phyloP scores from a whole-genome alignment of 1,140 invertebrate genomes.

The Dermatophagoides farinae region DNA sequence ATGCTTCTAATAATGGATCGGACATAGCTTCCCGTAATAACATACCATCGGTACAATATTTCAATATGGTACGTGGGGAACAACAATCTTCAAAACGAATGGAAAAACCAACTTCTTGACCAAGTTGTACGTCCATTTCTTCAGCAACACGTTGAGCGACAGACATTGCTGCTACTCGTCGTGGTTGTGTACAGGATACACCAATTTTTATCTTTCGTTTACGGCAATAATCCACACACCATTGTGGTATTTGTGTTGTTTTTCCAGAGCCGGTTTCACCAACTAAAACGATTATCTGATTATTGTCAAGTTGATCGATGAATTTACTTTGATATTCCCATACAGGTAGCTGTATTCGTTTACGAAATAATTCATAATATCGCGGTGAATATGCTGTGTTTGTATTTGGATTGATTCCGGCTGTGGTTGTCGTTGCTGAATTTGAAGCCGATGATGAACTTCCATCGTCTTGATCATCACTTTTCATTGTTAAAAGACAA shows the following conservation, averaged over 20 bases:
- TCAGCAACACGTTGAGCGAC: conserved; percentile 93
- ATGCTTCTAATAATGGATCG: conserved; percentile 87
- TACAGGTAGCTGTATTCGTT: conserved; percentile 76
- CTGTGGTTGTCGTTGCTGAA: background rate
- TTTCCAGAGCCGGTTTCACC: conserved; percentile 94
- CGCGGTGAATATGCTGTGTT: conserved; percentile 49
- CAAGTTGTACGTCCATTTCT: conserved; percentile 93
- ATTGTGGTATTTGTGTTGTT: conserved; percentile 66
- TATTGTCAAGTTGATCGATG: conserved; percentile 64
- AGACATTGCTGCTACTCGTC: conserved; percentile 95
- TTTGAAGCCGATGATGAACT: background rate
- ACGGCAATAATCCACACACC: conserved; percentile 75
- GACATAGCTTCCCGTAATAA: conserved; percentile 96
- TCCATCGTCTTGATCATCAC: background rate
- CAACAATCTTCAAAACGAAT: conserved; percentile 99
- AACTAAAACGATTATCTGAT: conserved; percentile 80
- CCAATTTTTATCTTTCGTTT: conserved; percentile 44
- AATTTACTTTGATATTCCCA: conserved; percentile 95
- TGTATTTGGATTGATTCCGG: conserved; percentile 41
- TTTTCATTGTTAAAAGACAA: background rate
- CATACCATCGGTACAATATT: conserved; percentile 99
- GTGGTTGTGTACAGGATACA: conserved; percentile 91
- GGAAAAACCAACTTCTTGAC: conserved; percentile 95
- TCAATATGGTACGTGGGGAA: conserved; percentile 68
- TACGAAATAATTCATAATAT: conserved; percentile 28